These are phyloP conservation scores for Druceiella hillmani DNA, from an alignment of 2,888 invertebrate species.

Conservation along the genomic window DNA sequence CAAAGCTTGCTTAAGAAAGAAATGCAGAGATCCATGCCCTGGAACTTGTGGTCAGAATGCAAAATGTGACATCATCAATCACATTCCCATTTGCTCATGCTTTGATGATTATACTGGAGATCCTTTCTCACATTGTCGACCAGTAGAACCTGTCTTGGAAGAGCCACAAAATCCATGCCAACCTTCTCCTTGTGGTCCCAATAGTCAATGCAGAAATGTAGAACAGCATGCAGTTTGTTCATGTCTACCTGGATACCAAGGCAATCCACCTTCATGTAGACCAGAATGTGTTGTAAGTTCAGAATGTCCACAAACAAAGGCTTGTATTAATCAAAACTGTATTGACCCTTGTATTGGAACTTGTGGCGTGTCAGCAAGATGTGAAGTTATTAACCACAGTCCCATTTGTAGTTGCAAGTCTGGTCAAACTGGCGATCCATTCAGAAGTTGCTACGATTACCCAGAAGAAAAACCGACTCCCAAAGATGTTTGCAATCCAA, in stretches of 20 bases:
- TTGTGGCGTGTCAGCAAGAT: constrained; percentile 71
- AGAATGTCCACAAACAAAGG: constrained; percentile 73
- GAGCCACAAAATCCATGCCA: constrained; percentile 61
- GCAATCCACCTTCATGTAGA: constrained; percentile 74
- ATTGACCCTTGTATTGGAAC: constrained; percentile 78
- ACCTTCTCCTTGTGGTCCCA: constrained; percentile 74
- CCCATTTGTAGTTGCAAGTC: constrained; percentile 79
- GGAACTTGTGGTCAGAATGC: constrained; percentile 70
- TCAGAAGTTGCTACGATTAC: constrained; percentile 64
- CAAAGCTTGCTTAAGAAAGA: constrained; percentile 66
- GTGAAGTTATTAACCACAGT: constrained; percentile 80
- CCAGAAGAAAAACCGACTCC: constrained; percentile 31
- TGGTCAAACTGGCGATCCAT: constrained; percentile 75
- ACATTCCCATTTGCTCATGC: constrained; percentile 68
- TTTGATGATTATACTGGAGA: constrained; percentile 65
- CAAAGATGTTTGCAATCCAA: constrained; percentile 62
- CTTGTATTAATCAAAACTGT: constrained; percentile 80
- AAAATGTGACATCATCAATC: constrained; percentile 68
- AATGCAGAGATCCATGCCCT: constrained; percentile 70
- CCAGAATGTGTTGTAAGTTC: constrained; percentile 81
- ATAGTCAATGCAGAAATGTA: constrained; percentile 70
- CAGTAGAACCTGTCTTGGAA: constrained; percentile 30
- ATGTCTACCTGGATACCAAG: constrained; percentile 70
- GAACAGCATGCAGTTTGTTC: constrained; percentile 77
- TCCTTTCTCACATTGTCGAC: constrained; percentile 57